Base-by-base conservation (phyloP, 2,888 invertebrate genomes). In the Eulithis prunata region DNA sequence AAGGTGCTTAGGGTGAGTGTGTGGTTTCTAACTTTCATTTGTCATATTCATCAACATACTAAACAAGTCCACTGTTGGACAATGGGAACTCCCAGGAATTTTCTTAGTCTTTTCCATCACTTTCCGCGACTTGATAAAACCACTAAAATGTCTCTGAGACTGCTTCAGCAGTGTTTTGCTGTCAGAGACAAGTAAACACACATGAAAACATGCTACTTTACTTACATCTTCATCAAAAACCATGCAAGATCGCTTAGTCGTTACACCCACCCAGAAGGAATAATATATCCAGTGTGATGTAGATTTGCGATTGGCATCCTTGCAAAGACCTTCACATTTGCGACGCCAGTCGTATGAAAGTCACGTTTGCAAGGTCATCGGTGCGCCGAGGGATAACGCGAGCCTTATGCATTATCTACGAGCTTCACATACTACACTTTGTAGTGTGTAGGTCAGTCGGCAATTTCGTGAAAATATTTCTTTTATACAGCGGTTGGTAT, bases 1-100 rank as follows among this genome's bases (percentile, higher is more conserved):
- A 99, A 99, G 94, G 97, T 98, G 74, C 95, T 99, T 71, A 95
- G 98, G 94, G 98, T 98, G 89, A 95, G 96, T 72, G 57, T 68
- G 62, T 36, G n/a, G 21, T 21, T n/a, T 47, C 38, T 54, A 41
- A 54, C 52, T 32, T 28, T 32, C 32, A 32, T 5, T 2, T 32
- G 14, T n/a, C 45, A 45, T 45, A 7, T 4, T 45, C 12, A n/a
- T 45, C n/a, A n/a, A n/a, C 21, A 49, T 14, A 10, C 14, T 49
- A 21, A 21, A 49, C 14, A 49, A 49, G 21, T 49, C 11, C 11
- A 49, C 3, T 49, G 11, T 21, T 10, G 3, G 49, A 21, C 14
- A 14, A 49, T 21, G 1, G 10, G 49, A 21, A 11, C 10, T 49
- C 21, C 21, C 49, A 21, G 10, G 21, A 47, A 14, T 7, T 47